Evolutionary conservation across 2,113 vertebrate genomes (phyloP).

Genomic region (Malurus cyaneus): DNA sequence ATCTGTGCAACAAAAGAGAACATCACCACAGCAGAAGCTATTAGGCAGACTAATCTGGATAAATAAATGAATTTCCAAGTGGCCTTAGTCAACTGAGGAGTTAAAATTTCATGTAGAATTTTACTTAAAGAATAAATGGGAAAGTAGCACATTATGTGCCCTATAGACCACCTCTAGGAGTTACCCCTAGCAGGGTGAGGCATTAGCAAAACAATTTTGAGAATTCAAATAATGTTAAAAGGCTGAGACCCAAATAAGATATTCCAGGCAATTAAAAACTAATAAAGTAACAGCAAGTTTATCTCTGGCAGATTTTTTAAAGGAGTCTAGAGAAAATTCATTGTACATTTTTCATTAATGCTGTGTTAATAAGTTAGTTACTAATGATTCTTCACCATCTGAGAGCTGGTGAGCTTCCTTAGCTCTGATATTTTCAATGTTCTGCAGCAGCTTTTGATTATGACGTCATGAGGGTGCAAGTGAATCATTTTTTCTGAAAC

Average conservation of each 20-base stretch:
- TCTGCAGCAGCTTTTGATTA: neutral
- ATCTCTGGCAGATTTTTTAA: conserved; percentile 34
- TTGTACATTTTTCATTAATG: conserved; percentile 6
- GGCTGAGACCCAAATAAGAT: neutral
- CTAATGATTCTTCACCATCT: neutral
- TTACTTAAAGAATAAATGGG: neutral
- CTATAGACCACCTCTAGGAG: neutral
- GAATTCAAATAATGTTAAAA: neutral
- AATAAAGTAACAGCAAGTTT: conserved; percentile 10
- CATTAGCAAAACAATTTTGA: neutral
- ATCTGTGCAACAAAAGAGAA: neutral
- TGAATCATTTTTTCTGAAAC: neutral
- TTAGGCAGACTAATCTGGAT: neutral
- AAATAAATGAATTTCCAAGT: neutral
- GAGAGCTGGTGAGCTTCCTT: neutral
- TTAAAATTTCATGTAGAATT: neutral
- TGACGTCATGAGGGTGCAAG: neutral
- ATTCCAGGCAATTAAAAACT: neutral
- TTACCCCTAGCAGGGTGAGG: neutral
- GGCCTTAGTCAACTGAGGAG: neutral
- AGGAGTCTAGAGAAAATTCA: conserved; percentile 2
- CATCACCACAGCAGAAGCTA: neutral
- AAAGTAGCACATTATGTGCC: neutral
- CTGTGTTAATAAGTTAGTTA: neutral
- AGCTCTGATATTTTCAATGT: neutral